phyloP scores from a whole-genome alignment of 2,113 vertebrate genomes.

The Rousettus leschenaultii region DNA sequence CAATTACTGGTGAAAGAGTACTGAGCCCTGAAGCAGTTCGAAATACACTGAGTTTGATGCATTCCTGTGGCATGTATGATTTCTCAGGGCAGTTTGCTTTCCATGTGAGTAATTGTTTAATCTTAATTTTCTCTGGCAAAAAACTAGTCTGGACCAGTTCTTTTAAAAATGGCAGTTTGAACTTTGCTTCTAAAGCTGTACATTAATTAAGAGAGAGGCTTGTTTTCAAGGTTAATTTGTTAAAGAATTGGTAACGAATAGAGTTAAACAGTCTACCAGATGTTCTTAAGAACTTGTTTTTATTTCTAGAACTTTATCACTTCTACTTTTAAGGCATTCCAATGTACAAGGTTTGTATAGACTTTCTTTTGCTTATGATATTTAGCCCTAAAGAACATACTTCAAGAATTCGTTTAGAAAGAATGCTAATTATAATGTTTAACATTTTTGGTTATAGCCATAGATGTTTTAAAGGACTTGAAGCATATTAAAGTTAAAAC shows the following conservation, averaged over 20 bases:
- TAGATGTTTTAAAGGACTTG: constrained; percentile 2
- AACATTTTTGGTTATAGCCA: background rate
- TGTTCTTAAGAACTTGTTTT: constrained; percentile 41
- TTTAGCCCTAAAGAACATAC: background rate
- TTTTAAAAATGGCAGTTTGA: background rate
- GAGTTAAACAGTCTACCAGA: background rate
- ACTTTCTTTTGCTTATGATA: background rate
- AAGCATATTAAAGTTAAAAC: constrained; percentile 6
- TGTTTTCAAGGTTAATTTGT: constrained; percentile 66
- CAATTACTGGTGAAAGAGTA: constrained; percentile 96
- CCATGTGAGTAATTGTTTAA: constrained; percentile 88
- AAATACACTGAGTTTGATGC: constrained; percentile 98
- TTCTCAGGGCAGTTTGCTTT: constrained; percentile 99
- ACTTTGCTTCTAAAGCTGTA: constrained; percentile 51
- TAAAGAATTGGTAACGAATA: constrained; percentile 45
- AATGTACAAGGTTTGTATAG: background rate
- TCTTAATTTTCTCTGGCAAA: constrained; percentile 28
- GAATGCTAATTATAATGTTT: background rate
- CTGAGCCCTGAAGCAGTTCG: constrained; percentile 96
- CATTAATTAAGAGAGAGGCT: constrained; percentile 31
- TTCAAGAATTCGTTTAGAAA: background rate
- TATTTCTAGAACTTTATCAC: background rate
- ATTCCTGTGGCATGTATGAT: constrained; percentile 99
- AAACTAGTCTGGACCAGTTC: background rate
- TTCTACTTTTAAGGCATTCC: constrained; percentile 11